Conservation (phyloP, 2,888 invertebrate genomes). For the Lochmaea capreae region DNA sequence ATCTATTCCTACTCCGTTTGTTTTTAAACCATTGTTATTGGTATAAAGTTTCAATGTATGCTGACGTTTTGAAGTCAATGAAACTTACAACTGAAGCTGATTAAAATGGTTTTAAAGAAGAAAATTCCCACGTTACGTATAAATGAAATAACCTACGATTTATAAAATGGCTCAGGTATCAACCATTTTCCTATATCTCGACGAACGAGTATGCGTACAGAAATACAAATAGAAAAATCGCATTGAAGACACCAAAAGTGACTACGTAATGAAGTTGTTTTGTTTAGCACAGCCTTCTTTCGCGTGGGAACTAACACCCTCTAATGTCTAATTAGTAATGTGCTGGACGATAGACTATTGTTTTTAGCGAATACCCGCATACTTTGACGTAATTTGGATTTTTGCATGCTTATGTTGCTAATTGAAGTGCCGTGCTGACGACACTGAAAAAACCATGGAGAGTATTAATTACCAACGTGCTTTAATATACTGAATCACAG, state of each 20-base stretch:
- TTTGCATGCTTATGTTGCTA: constrained; percentile 46
- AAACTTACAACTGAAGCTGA: no score
- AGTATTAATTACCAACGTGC: not conserved
- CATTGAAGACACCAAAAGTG: constrained; percentile 60
- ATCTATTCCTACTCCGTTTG: no score
- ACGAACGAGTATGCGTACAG: constrained; percentile 57
- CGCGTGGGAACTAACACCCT: constrained; percentile 55
- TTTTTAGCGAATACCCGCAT: constrained; percentile 58
- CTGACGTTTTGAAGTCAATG: no score
- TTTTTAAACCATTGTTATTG: no score
- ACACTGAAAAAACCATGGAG: not conserved
- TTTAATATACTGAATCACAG: not conserved
- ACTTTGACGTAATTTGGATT: constrained; percentile 49
- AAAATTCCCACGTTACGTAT: no score
- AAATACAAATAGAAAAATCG: constrained; percentile 59
- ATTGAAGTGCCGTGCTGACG: constrained; percentile 51
- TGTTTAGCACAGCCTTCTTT: constrained; percentile 55
- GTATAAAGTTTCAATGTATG: no score
- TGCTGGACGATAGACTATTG: constrained; percentile 57
- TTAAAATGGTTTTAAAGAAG: no score
- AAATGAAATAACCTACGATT: no score
- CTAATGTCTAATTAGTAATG: constrained; percentile 57
- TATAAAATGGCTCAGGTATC: constrained; percentile 44
- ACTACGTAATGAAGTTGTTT: constrained; percentile 60
- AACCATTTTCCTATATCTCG: constrained; percentile 55